Conservation (phyloP, 1,140 invertebrate genomes). For the Drosophila pallidifrons region DNA sequence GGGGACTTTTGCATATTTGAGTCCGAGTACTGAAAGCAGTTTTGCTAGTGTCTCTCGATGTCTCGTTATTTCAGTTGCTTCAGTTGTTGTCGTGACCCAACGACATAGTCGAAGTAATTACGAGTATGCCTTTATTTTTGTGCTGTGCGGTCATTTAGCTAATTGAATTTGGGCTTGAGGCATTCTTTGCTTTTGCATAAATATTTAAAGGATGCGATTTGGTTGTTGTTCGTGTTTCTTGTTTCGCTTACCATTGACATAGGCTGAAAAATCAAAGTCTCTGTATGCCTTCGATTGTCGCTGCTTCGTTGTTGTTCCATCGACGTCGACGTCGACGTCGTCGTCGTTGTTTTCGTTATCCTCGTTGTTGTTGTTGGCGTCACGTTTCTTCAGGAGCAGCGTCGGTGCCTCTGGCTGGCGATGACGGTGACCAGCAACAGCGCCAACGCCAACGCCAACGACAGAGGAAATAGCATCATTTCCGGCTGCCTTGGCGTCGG, state of each 20-base stretch:
- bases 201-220: conserved; percentile 3
- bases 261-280: conserved; percentile 62
- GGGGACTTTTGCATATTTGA: neutral
- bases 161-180: conserved; percentile 1
- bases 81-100: too few relatives aligned
- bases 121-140: conserved; percentile 1
- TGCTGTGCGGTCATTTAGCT: neutral
- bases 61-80: too few relatives aligned
- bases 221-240: neutral
- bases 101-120: conserved; percentile 5
- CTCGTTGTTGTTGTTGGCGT: conserved; percentile 9
- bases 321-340: neutral
- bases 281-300: conserved; percentile 12
- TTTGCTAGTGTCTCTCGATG: neutral
- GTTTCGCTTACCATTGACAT: conserved; percentile 60
- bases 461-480: conserved; percentile 72
- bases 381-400: conserved; percentile 18
- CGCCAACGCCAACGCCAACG: neutral
- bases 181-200: neutral
- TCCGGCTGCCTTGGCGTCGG: conserved; percentile 45
- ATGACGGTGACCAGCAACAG: conserved; percentile 8
- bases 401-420: conserved; percentile 20
- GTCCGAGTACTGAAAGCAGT: neutral
- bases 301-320: neutral
- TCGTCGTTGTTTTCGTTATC: conserved; percentile 8